Evolutionary conservation across 1,140 invertebrate species (phyloP), one percentile per base, ranked within the genome.

Genomic region (Temnothorax curvispinosus): DNA sequence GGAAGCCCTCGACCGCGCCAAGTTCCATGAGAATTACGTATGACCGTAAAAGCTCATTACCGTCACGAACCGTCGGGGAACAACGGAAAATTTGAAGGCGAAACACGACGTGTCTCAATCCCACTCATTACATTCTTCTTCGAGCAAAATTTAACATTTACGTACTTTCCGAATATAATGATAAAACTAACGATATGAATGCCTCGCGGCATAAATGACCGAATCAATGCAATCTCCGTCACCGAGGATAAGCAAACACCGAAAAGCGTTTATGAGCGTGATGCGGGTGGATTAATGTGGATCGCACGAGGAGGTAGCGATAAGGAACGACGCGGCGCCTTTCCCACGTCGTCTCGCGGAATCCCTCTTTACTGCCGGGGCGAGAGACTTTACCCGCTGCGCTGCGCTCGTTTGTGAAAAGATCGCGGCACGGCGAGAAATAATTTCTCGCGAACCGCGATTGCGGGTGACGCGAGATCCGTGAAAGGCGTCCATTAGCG

Each of bases 401-500:
- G 76, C 60, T 27, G 27, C 27, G 32, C 1, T 62, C 6, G 27
- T 47, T 60, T 13, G 15, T 84, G 54, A 84, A 84, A 84, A 75
- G 80, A 84, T 62, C 41, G 44, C 69, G 41, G 80, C 21, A 21
- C 74, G 27, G 60, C 67, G 44, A 47, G 80, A 84, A 84, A 84
- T 84, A 50, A 84, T 84, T 84, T 62, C 80, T 47, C 80, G 80
- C 54, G 54, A 84, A 84, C 69, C 80, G 69, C 80, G 80, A 81
- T 81, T 65, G 64, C 78, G 78, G 78, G 65, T 81, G 78, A 81
- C 78, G 78, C 78, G 50, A 64, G 77, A 27, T 71, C 50, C 52
- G 64, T 81, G 78, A 71, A 81, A 81, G 78, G 64, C 80, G 15
- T 75, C 80, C 41, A 84, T 84, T 84, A 84, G 54, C 80, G 80